Evolutionary conservation across 1,140 invertebrate species (phyloP), one percentile per base, ranked within the genome.

Genomic region (Drosophila sp.): DNA sequence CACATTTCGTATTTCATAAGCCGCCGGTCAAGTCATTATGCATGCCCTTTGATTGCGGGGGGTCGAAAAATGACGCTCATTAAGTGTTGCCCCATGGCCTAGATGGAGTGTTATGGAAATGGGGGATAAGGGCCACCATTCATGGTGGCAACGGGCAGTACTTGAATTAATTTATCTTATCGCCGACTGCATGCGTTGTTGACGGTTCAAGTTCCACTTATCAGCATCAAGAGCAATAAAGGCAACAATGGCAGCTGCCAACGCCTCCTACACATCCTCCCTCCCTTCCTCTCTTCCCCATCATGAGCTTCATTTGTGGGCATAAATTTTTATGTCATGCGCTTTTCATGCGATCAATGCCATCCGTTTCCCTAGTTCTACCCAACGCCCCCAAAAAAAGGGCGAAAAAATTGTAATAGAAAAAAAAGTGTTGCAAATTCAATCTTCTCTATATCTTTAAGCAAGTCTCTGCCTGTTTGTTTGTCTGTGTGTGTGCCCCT

Each of bases 111-210:
- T 50, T 35, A 35, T 66, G 54, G 72, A 29, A 47, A 33, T 35
- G 76, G 23, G 66, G 65, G 29, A 33, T 10, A 33, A n/a, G 35
- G 32, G 58, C 67, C 50, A 57, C 58, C 60, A 79, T 50, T 50
- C 25, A 50, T 50, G 23, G 11, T 50, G 44, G 44, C 23, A 50
- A 23, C 44, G 23, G 25, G 44, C 44, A 50, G 44, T 50, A 50
- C 82, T 86, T 86, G 79, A 87, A 86, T 86, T 87, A 87, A 87
- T 87, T 87, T 87, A 87, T 89, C 84, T 87, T 83, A 80, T 89
- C 72, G 72, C 61, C 61, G 47, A 70, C 65, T 87, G 72, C 80
- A 76, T 79, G 83, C 82, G 74, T 87, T 86, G 79, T 82, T 87
- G 83, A 79, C 72, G 44, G 79, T 77, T 86, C 76, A 71, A 86